Evolutionary conservation across 2,888 invertebrate genomes (phyloP), one percentile per base, ranked within the genome.

Genomic region (Phengaris alcon): DNA sequence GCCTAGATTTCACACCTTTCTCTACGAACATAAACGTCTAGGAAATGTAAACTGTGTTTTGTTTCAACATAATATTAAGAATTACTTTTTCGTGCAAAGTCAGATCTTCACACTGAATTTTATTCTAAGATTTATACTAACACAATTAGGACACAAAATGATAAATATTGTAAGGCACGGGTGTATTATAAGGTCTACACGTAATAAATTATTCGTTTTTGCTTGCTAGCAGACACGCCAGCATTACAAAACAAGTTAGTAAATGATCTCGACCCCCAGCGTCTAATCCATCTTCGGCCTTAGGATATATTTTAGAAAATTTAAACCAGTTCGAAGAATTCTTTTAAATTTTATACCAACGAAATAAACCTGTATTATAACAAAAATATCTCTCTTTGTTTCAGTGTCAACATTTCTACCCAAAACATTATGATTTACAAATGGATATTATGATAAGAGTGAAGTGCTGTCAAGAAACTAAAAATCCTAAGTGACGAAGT

Each of bases 401-500:
- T 80, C 92, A 93, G 93, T 93, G 93, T 90, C 93, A 93, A 92
- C 91, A 92, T 93, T 93, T 93, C 90, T 93, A 91, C 85, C 93
- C 93, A 88, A 93, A 93, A 90, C 91, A 93, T 91, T 93, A 93
- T 93, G 93, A 93, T 93, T 92, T 93, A 93, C 93, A 93, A 93
- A 93, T 93, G 93, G 93, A 93, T 93, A 93, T 93, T 93, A 93
- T 91, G 92, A 93, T 93, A 90, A 87, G 93, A 91, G 93, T 93
- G 93, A 93, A 93, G 93, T 93, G 93, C 83, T 93, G 90, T 87
- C 93, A 93, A 93, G 93, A 93, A 93, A 93, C 93, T 92, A 93
- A 93, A 91, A 93, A 93, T 84, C 93, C 93, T 87, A 93, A 93
- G 93, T 93, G 93, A 93, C 90, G 89, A 91, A 92, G 91, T 91